phyloP scores from a whole-genome alignment of 2,888 invertebrate species.

The Andrena fulva region DNA sequence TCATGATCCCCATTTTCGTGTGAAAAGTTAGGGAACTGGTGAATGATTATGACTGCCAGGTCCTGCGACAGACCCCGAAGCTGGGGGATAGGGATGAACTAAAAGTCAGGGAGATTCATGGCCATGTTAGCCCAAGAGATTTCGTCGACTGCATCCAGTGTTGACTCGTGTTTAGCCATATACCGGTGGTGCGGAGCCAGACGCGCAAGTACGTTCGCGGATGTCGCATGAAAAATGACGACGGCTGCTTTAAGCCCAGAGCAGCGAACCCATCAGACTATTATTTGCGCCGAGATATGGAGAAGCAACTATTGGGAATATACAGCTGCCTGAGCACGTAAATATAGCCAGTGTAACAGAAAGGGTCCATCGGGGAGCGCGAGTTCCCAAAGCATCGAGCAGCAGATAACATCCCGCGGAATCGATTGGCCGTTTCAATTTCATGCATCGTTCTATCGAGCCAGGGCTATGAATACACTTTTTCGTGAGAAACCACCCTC shows the following conservation, averaged over 20 bases:
- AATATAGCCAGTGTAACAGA: neutral
- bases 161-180: conserved; percentile 39
- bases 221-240: neutral
- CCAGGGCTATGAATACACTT: neutral
- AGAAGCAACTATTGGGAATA: neutral
- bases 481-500: neutral
- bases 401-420: neutral
- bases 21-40: neutral
- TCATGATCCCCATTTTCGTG: neutral
- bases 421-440: conserved; percentile 3
- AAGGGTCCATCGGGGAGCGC: neutral
- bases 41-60: too few species aligned
- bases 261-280: neutral
- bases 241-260: conserved; percentile 3
- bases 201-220: conserved; percentile 17
- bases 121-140: conserved; percentile 16
- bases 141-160: conserved; percentile 7
- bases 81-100: neutral
- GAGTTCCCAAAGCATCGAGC: neutral
- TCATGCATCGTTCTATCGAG: conserved; percentile 11
- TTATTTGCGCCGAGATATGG: neutral
- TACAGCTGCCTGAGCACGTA: neutral
- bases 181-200: neutral
- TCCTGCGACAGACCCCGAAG: neutral
- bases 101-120: conserved; percentile 21